Percentiles rank a stretch among this genome's conserved stretches.
phyloP scores from a whole-genome alignment of 1,140 invertebrate species.

The Ceratitis capitata region DNA sequence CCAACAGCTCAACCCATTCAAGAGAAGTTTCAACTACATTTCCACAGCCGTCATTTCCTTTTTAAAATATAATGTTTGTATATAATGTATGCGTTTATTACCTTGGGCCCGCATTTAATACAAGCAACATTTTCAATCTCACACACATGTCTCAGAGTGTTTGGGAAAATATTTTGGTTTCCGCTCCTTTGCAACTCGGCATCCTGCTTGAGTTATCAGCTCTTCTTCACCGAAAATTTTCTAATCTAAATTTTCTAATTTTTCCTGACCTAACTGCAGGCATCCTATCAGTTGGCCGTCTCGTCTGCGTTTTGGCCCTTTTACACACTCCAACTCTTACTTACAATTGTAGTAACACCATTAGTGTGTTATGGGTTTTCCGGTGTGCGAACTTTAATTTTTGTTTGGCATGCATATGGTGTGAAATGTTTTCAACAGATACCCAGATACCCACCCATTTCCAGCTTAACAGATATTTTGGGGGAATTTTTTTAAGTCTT shows the following conservation, averaged over 20 bases:
- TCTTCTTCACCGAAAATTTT: neutral
- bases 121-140: neutral
- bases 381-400: neutral
- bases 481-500: neutral
- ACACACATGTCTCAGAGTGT: neutral
- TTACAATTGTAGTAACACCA: neutral
- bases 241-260: constrained; percentile 15
- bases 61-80: neutral
- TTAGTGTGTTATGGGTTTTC: neutral
- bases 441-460: too few relatives aligned
- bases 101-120: neutral
- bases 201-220: too few relatives aligned
- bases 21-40: neutral
- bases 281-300: neutral
- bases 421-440: neutral
- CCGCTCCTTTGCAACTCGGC: neutral
- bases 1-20: too few relatives aligned
- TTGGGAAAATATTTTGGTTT: neutral
- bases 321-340: too few relatives aligned
- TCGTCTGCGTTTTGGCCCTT: neutral
- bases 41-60: neutral
- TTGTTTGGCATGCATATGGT: neutral
- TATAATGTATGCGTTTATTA: neutral
- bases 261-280: neutral
- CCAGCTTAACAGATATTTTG: too few relatives aligned